Evolutionary conservation across 2,888 invertebrate species (phyloP), one percentile per base, ranked within the genome.

Genomic region (Torymus auratus): DNA sequence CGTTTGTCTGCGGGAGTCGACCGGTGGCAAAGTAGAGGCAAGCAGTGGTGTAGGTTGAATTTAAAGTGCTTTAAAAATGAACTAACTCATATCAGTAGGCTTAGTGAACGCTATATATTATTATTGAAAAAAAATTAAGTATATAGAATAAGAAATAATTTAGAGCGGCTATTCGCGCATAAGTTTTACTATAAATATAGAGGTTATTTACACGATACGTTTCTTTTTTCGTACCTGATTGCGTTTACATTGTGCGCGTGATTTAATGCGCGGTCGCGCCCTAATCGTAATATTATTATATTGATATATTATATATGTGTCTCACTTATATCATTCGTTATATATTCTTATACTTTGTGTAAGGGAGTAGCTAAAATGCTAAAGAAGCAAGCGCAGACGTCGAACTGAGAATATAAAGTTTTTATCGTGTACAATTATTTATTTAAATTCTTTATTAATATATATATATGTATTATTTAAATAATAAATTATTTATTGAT

Each of bases 21-120:
- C 14, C 5, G 11, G 61, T 53, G 15, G 53, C 61, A 52, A 53
- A 53, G n/a, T 55, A 52, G 41, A 41, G 61, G 41, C 76, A 76
- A 71, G 64, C n/a, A 60, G 14, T 53, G 64, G 76, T 71, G 72
- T 89, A 89, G 89, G 87, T 89, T 89, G 88, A 88, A 89, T 89
- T 88, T 87, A 88, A 89, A 89, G 89, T 89, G 89, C 89, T 89
- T 89, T 89, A 89, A 87, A 75, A 89, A 88, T 88, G 88, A 89
- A 89, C 88, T 89, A 88, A 89, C 84, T 88, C 89, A 88, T 89
- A 89, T 89, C 89, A 88, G 86, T 89, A 89, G 89, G 85, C 86
- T 82, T 82, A 89, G 78, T 60, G 86, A 88, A 83, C 86, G 87
- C 88, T 89, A 87, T 84, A 76, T 79, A 80, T 74, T 80, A 82